phyloP scores from a whole-genome alignment of 2,113 vertebrate genomes.

The Saccopteryx bilineata region DNA sequence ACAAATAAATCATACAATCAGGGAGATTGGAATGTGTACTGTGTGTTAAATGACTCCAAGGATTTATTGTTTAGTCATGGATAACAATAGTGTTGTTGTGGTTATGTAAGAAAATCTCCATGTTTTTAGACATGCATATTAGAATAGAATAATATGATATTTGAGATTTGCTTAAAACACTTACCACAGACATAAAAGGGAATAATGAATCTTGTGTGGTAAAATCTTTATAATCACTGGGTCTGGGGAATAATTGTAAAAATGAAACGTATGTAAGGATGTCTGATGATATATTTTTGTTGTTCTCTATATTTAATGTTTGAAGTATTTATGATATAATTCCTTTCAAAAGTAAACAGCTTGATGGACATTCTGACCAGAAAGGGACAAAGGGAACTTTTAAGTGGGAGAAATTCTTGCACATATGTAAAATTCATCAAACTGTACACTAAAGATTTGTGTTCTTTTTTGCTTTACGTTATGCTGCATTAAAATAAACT shows the following conservation, averaged over 20 bases:
- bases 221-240: background rate
- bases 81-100: background rate
- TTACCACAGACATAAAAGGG: background rate
- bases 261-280: no score
- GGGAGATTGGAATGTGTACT: background rate
- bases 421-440: background rate
- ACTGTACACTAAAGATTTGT: background rate
- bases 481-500: background rate
- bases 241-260: background rate
- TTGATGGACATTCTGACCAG: background rate
- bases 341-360: background rate
- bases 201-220: background rate
- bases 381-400: background rate
- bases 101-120: background rate
- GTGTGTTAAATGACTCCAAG: background rate
- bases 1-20: constrained; percentile 23
- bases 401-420: background rate
- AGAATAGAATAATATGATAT: background rate
- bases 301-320: background rate
- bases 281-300: background rate
- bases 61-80: background rate
- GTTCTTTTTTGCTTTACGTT: background rate
- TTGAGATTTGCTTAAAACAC: background rate
- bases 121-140: background rate
- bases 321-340: background rate